phyloP scores from a whole-genome alignment of 2,888 invertebrate genomes.

The Cyclophora albipunctata region DNA sequence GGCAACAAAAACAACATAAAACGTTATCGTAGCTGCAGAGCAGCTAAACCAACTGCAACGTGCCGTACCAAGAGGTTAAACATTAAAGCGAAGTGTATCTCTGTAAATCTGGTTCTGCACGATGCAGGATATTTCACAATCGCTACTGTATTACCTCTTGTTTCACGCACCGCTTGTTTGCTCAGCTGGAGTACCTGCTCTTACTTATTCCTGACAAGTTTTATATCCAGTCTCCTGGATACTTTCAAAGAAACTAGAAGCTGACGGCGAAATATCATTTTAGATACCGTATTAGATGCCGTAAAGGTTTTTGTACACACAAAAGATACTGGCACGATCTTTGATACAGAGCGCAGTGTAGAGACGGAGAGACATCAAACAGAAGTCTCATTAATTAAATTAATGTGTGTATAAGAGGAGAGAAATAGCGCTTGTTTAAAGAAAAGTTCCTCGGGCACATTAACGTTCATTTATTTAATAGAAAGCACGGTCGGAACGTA shows the following conservation, averaged over 20 bases:
- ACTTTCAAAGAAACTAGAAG: too few relatives aligned
- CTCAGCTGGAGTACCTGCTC: slow-evolving; percentile 36
- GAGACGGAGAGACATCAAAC: too few relatives aligned
- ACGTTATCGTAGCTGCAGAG: slow-evolving; percentile 25
- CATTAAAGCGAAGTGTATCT: slow-evolving; percentile 51
- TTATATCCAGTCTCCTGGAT: too few relatives aligned
- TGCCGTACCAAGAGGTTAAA: slow-evolving; percentile 41
- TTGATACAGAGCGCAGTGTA: too few relatives aligned
- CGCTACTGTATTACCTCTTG: slow-evolving; percentile 46
- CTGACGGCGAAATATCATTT: too few relatives aligned
- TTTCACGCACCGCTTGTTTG: slow-evolving; percentile 54
- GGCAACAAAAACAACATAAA: slow-evolving; percentile 18
- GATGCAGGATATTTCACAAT: slow-evolving; percentile 42
- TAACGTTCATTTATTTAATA: slow-evolving; percentile 37
- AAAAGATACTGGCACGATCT: too few relatives aligned
- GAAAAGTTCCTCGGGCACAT: slow-evolving; percentile 10
- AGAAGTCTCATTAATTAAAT: slow-evolving; percentile 4
- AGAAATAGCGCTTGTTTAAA: slow-evolving; percentile 6
- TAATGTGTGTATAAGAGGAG: slow-evolving; percentile 1
- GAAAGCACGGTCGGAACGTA: slow-evolving; percentile 28
- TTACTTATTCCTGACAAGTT: neutral
- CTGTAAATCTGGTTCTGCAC: slow-evolving; percentile 43
- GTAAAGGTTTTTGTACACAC: too few relatives aligned
- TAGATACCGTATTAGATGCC: too few relatives aligned
- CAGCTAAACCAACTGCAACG: slow-evolving; percentile 22